A percentile compares a stretch with the other conserved stretches of the same genome.
Evolutionary conservation across 2,113 vertebrate species (phyloP).

Genomic region (Sebastes schlegelii): DNA sequence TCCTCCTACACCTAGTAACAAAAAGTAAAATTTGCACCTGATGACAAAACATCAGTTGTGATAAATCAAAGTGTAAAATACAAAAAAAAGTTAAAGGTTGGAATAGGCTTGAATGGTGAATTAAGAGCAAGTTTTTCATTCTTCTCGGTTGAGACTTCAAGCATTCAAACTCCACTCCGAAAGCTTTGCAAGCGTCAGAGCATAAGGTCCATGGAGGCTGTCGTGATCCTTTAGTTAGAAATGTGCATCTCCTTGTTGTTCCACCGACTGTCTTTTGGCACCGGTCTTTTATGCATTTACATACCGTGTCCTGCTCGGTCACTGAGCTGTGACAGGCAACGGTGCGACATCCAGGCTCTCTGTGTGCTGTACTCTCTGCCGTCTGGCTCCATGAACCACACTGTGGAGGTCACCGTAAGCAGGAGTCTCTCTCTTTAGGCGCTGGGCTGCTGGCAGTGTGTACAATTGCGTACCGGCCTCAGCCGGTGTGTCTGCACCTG

Average conservation of each 20-base stretch:
- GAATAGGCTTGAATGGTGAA: conserved; percentile 75
- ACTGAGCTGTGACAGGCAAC: conserved; percentile 18
- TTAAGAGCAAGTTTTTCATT: conserved; percentile 48
- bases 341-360: conserved; percentile 1
- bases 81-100: conserved; percentile 27
- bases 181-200: conserved; percentile 38
- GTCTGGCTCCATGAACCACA: conserved; percentile 15
- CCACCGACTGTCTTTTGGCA: conserved; percentile 53
- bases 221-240: conserved; percentile 33
- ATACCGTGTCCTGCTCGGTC: conserved; percentile 9
- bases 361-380: not conserved
- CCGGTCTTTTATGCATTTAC: conserved; percentile 20
- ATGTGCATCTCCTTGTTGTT: conserved; percentile 33
- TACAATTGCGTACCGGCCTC: conserved; percentile 84
- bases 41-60: conserved; percentile 30
- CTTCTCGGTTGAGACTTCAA: conserved; percentile 31
- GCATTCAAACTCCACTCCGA: conserved; percentile 23
- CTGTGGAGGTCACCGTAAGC: conserved; percentile 9
- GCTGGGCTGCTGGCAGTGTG: conserved; percentile 86
- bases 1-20: not conserved
- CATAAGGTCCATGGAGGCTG: conserved; percentile 24
- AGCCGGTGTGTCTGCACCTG: conserved; percentile 92
- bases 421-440: conserved; percentile 76
- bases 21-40: too few species aligned
- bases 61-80: conserved; percentile 49